These are phyloP conservation scores for Champsocephalus esox DNA, from an alignment of 2,797 vertebrate genomes.

Conservation along the genomic window DNA sequence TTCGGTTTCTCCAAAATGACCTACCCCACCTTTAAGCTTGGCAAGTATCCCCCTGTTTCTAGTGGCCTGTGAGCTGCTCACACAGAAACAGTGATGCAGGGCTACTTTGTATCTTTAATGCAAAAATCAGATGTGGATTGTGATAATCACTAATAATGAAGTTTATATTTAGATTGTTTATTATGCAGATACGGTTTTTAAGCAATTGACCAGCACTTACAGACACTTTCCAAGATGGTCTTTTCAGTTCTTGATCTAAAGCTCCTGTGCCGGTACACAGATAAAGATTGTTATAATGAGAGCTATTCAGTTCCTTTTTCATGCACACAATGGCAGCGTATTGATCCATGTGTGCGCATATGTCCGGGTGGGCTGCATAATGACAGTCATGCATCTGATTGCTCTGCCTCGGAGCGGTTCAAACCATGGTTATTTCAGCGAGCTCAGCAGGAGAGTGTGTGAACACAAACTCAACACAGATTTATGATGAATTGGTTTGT, in stretches of 20 bases:
- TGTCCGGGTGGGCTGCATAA: constrained; percentile 16
- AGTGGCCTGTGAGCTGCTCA: neutral
- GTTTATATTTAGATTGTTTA: neutral
- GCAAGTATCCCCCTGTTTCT: neutral
- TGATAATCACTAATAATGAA: neutral
- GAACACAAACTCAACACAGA: constrained; percentile 37
- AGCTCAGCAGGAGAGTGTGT: constrained; percentile 36
- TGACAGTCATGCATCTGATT: constrained; percentile 50
- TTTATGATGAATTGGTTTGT: constrained; percentile 47
- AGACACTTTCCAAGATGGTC: neutral
- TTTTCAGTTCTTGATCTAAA: neutral
- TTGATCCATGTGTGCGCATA: constrained; percentile 26
- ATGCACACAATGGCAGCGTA: constrained; percentile 19
- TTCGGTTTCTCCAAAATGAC: too few species aligned
- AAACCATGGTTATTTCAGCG: constrained; percentile 31
- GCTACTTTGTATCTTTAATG: neutral
- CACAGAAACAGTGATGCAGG: neutral
- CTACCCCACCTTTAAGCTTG: neutral
- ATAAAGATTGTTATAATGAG: constrained; percentile 19
- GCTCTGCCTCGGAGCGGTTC: constrained; percentile 22
- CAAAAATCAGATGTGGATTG: neutral
- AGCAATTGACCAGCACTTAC: neutral
- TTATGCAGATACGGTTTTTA: neutral
- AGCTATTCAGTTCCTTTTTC: constrained; percentile 17
- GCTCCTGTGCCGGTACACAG: neutral